Base-by-base conservation (phyloP, 92 coral and sea anemone species). In the Phenganax subtilis region DNA sequence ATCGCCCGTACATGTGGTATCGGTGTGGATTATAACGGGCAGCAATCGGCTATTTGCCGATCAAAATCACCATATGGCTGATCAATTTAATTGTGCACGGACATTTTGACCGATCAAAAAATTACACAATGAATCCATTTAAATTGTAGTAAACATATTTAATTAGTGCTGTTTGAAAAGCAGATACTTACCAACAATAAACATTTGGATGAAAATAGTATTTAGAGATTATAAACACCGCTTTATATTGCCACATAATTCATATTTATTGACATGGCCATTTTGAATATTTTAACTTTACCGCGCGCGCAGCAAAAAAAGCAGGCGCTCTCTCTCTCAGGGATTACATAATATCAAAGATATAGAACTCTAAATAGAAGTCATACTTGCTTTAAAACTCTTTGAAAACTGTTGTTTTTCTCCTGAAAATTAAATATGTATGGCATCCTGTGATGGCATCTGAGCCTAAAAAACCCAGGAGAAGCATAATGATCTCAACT, bases 11-110 rank as follows among this genome's bases (percentile, higher is more conserved):
- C 67, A 7, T 61, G 67, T 59, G 10, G 10, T 59, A 20, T 20
- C 76, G 51, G 55, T 71, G 76, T 71, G 76, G 76, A 71, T 71
- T 71, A 71, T 71, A 71, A 71, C 76, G 55, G 76, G 31, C 76
- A 27, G 76, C 76, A 37, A 71, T 71, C 76, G 56, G 76, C 76
- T 51, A 79, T 79, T 79, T 57, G 83, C 83, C 72, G 83, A 79
- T 12, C 83, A 79, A 79, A 79, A 79, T 31, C 70, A 61, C 72
- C 72, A 28, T 60, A 79, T 79, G 83, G 83, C 83, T 73, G 72
- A 79, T 44, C 83, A 57, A 7, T 63, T 61, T 61, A 54, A 61
- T 6, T 79, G 57, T 79, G 83, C 55, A 9, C 83, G 83, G 83
- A 79, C 83, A 79, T 79, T 31, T 61, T 79, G 83, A 61, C 72